Conservation (phyloP, 2,888 invertebrate species). For the Eupithecia tripunctaria region DNA sequence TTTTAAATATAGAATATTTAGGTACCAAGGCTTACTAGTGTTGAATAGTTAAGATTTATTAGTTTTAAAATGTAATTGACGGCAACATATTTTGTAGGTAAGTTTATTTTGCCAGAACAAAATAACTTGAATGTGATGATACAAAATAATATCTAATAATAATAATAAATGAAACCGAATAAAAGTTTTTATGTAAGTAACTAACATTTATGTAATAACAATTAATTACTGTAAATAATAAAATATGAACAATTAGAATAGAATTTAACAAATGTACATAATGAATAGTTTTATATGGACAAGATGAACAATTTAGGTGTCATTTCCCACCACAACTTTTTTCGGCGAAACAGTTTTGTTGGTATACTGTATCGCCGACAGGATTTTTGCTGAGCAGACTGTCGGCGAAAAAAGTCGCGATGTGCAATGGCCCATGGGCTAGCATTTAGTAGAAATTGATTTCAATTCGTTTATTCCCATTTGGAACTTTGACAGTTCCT, state of each 20-base stretch:
- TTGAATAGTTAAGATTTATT: neutral
- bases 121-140: neutral
- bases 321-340: neutral
- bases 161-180: neutral
- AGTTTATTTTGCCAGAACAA: neutral
- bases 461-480: constrained; percentile 2
- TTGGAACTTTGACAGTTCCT: too few relatives aligned
- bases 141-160: neutral
- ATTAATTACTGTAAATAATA: constrained; percentile 14
- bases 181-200: neutral
- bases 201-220: neutral
- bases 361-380: neutral
- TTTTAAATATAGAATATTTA: neutral
- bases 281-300: constrained; percentile 13
- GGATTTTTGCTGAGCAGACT: neutral
- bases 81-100: neutral
- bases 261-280: constrained; percentile 15
- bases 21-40: neutral
- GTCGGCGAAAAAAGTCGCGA: constrained; percentile 4
- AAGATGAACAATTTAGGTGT: constrained; percentile 28
- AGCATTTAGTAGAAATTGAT: constrained; percentile 43
- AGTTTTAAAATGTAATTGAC: neutral
- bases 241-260: constrained; percentile 15
- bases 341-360: neutral
- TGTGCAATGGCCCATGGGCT: constrained; percentile 5